Conservation (phyloP, 2,888 invertebrate species). For the Epinotia demarniana region DNA sequence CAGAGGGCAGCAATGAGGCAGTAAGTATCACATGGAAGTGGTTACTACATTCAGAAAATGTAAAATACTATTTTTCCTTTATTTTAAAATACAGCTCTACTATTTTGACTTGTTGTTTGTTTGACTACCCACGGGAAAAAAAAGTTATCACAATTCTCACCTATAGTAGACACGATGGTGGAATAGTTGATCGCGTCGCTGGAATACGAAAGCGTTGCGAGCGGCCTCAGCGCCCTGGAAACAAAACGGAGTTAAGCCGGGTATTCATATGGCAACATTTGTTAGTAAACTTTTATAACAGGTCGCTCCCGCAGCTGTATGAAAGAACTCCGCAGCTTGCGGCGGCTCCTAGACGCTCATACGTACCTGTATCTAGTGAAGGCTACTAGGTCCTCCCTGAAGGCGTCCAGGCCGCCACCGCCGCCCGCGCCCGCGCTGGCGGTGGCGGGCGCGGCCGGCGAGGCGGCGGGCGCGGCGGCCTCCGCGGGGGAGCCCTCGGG, state of each 20-base stretch:
- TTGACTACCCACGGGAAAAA: too few relatives aligned
- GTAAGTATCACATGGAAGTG: too few relatives aligned
- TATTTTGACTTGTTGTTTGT: too few relatives aligned
- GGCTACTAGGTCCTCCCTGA: slow-evolving; percentile 93
- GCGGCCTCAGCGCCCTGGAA: slow-evolving; percentile 87
- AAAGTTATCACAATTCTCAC: slow-evolving; percentile 8
- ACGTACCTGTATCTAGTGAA: slow-evolving; percentile 88
- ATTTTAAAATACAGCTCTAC: too few relatives aligned
- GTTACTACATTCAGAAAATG: too few relatives aligned
- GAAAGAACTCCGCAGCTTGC: too few relatives aligned
- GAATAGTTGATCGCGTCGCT: slow-evolving; percentile 94
- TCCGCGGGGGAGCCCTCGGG: slow-evolving; percentile 52
- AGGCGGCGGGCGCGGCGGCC: slow-evolving; percentile 38
- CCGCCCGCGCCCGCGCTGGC: slow-evolving; percentile 54
- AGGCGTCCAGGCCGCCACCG: slow-evolving; percentile 87
- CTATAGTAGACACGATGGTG: slow-evolving; percentile 94
- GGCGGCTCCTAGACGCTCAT: background rate
- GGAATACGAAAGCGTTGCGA: slow-evolving; percentile 95
- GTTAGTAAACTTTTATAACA: too few relatives aligned
- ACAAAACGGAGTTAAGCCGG: slow-evolving; percentile 43
- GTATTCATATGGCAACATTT: too few relatives aligned
- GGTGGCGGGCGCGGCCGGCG: slow-evolving; percentile 45
- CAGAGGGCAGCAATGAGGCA: too few relatives aligned
- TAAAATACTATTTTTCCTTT: too few relatives aligned
- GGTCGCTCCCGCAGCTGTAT: too few relatives aligned